These are phyloP conservation scores for Heliconius charithonia DNA, from an alignment of 2,888 invertebrate species.

Conservation along the genomic window DNA sequence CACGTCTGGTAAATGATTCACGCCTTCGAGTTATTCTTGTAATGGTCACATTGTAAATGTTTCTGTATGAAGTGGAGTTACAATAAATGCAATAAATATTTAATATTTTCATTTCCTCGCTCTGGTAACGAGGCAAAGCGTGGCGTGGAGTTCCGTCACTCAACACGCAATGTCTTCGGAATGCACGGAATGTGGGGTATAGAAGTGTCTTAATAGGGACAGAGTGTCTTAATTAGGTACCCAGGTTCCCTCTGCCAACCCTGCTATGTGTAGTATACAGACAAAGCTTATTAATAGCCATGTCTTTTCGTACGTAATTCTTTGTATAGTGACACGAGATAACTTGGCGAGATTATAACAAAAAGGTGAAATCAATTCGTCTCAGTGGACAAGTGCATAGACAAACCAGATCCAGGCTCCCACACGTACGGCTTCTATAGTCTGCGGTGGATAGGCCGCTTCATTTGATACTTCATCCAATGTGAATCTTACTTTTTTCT, in stretches of 20 bases:
- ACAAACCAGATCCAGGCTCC: slow-evolving; percentile 71
- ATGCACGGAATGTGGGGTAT: no score
- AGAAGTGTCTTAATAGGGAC: no score
- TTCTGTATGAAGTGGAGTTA: background rate
- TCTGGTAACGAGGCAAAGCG: no score
- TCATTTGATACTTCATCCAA: slow-evolving; percentile 69
- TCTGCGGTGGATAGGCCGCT: slow-evolving; percentile 74
- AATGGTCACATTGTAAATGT: slow-evolving; percentile 22
- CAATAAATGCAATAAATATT: no score
- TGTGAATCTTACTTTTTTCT: slow-evolving; percentile 48
- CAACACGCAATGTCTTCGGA: no score
- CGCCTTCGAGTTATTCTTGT: background rate
- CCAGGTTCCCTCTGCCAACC: no score
- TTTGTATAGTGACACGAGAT: slow-evolving; percentile 19
- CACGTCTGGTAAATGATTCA: slow-evolving; percentile 16
- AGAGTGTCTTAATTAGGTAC: no score
- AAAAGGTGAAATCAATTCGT: slow-evolving; percentile 58
- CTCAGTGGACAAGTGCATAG: slow-evolving; percentile 59
- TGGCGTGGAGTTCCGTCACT: no score
- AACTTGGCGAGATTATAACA: slow-evolving; percentile 50
- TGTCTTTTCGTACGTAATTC: slow-evolving; percentile 11
- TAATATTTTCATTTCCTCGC: no score
- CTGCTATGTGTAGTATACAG: no score
- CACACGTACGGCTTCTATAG: slow-evolving; percentile 79
- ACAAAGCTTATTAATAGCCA: background rate